A percentile compares a stretch with the other conserved stretches of the same genome.
Conservation (phyloP, 2,888 invertebrate genomes). For the Xestia rhomboidea region DNA sequence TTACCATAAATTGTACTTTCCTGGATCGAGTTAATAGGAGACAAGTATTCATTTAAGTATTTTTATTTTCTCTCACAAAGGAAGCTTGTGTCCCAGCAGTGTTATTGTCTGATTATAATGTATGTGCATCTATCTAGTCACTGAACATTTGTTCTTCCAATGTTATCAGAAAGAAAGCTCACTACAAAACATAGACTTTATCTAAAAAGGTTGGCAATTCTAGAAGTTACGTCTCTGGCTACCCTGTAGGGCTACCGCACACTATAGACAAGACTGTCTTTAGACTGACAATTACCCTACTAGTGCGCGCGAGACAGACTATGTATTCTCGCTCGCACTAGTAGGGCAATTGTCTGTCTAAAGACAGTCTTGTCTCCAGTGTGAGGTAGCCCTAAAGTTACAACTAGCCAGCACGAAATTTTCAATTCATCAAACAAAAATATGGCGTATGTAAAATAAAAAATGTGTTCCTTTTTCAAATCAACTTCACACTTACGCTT, state of each 20-base stretch:
- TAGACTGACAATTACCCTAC: too few species aligned
- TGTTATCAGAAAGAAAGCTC: background rate
- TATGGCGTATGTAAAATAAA: constrained; percentile 9
- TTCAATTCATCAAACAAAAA: constrained; percentile 12
- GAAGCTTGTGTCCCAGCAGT: background rate
- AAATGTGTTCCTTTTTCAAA: constrained; percentile 39
- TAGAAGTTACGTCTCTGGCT: background rate
- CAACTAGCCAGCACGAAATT: background rate
- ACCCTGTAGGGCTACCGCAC: too few species aligned
- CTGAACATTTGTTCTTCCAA: background rate
- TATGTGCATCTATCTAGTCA: background rate
- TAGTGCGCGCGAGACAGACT: too few species aligned
- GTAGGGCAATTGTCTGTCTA: too few species aligned
- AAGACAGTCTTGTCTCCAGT: too few species aligned
- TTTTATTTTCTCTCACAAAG: background rate
- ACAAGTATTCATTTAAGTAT: background rate
- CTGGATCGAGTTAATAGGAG: constrained; percentile 8
- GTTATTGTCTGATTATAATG: background rate
- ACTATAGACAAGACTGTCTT: too few species aligned
- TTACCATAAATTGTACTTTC: constrained; percentile 35
- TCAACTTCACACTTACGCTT: constrained; percentile 34
- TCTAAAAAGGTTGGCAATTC: background rate
- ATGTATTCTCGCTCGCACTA: too few species aligned
- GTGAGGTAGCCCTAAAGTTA: too few species aligned
- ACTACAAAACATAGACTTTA: background rate